Evolutionary conservation across 2,113 vertebrate species (phyloP), one percentile per base, ranked within the genome.

Genomic region (Hypomesus transpacificus): DNA sequence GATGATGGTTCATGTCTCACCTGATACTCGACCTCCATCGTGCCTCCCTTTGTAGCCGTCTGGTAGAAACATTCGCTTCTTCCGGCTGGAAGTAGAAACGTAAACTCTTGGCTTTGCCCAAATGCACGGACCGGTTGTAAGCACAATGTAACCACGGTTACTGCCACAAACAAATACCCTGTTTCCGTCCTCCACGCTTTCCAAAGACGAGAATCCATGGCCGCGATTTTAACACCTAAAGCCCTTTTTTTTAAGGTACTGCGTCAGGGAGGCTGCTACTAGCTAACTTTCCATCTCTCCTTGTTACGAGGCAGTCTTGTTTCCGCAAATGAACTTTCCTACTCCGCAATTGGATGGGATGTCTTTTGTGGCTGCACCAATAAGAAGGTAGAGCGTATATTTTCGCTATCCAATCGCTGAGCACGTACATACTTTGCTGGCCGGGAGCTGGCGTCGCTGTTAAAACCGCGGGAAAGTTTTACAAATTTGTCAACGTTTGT

Each of bases 21-120:
- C 94, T 97, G 95, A 85, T 94, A 97, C 80, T 96, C 95, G 26
- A 94, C 87, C 86, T 96, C 94, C 80, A 96, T 90, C 69, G 92
- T 91, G 17, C 89, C 92, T 81, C 93, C 94, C 52, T 85, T 88
- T 20, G 87, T 31, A 0, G 94, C 88, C 3, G 85, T 71, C 66
- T 94, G 93, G 70, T 90, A 96, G 87, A 97, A 97, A 74, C 95
- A 96, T 68, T 95, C 94, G 26, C 86, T 87, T 20, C 88, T 88
- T 58, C 93, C 95, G 3, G 95, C 91, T 17, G 93, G 94, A 31
- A 97, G 72, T 21, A 94, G 81, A 68, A 95, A 95, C 3, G 95
- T 97, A 57, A 97, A 92, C 86, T 96, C 94, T 17, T 88, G 85
- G 8, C 82, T 92, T 16, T 90, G 88, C 3, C 79, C 84, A 53